Evolutionary conservation across 2,888 invertebrate species (phyloP).

Genomic region (Parnassius glacialis): DNA sequence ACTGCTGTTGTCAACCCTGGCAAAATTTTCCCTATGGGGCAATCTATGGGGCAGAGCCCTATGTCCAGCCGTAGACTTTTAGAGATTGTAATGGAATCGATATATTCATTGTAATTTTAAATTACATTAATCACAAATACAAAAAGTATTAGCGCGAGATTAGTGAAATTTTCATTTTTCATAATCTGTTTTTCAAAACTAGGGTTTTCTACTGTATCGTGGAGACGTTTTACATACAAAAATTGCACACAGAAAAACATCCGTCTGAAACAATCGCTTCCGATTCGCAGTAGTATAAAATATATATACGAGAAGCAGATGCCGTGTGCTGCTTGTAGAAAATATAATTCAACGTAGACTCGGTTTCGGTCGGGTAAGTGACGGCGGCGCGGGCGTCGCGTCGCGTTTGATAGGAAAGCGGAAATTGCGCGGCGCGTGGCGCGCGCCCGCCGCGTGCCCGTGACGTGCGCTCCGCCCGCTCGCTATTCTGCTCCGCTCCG

Average conservation of each 20-base stretch:
- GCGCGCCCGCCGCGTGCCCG: constrained; percentile 58
- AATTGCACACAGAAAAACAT: too few relatives aligned
- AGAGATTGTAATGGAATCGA: too few relatives aligned
- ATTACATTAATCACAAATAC: too few relatives aligned
- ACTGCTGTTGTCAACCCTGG: too few relatives aligned
- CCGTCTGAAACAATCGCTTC: too few relatives aligned
- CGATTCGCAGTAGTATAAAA: not conserved
- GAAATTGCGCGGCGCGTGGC: constrained; percentile 77
- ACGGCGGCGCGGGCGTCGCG: constrained; percentile 38
- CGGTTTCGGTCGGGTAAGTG: constrained; percentile 33
- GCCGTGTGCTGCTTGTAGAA: constrained; percentile 1
- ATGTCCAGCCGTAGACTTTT: too few relatives aligned
- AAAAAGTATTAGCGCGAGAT: too few relatives aligned
- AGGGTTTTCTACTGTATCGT: too few relatives aligned
- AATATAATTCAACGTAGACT: not conserved
- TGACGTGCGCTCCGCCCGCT: constrained; percentile 58
- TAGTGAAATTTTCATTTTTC: too few relatives aligned
- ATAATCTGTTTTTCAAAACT: too few relatives aligned
- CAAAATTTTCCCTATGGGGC: not conserved
- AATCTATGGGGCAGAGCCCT: not conserved
- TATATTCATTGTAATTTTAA: too few relatives aligned
- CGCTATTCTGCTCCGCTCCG: constrained; percentile 63
- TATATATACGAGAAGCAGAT: constrained; percentile 3
- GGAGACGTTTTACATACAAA: too few relatives aligned
- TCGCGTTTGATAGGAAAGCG: constrained; percentile 70